Evolutionary conservation across 2,888 invertebrate genomes (phyloP).

Genomic region (Xylophagus ater): DNA sequence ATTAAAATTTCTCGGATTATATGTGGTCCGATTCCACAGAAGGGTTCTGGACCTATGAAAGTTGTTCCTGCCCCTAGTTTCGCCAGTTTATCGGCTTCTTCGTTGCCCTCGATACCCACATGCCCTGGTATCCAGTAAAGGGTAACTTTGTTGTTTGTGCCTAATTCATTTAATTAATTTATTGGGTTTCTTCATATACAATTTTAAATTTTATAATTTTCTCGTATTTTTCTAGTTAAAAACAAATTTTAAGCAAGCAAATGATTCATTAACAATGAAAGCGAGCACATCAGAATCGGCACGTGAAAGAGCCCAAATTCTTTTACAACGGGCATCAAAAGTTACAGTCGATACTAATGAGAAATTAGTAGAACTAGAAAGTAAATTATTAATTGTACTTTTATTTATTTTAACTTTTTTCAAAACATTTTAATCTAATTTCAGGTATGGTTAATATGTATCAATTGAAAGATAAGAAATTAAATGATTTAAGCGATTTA

Average conservation of each 20-base stretch:
- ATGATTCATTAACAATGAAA: conserved; percentile 57
- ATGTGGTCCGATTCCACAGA: no score
- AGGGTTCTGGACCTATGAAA: no score
- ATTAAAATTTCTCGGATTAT: no score
- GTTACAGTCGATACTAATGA: conserved; percentile 68
- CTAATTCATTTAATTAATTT: no score
- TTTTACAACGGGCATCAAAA: conserved; percentile 69
- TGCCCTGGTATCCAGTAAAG: no score
- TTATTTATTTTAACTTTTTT: conserved; percentile 5
- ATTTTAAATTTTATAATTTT: conserved; percentile 2
- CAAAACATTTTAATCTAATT: conserved; percentile 19
- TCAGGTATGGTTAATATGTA: conserved; percentile 50
- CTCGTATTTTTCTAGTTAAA: conserved; percentile 40
- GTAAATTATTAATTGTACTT: conserved; percentile 28
- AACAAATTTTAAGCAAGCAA: conserved; percentile 59
- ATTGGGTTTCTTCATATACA: no score
- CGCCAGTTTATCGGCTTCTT: no score
- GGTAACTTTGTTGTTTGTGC: no score
- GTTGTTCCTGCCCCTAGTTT: no score
- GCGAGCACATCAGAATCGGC: conserved; percentile 66
- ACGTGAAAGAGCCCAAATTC: conserved; percentile 62
- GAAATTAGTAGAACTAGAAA: conserved; percentile 59
- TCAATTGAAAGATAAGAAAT: conserved; percentile 45
- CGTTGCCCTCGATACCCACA: no score
- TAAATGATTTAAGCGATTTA: conserved; percentile 47